Evolutionary conservation across 35 echinoderm and acorn worm species (phyloP).

Genomic region (Heliocidaris tuberculata): DNA sequence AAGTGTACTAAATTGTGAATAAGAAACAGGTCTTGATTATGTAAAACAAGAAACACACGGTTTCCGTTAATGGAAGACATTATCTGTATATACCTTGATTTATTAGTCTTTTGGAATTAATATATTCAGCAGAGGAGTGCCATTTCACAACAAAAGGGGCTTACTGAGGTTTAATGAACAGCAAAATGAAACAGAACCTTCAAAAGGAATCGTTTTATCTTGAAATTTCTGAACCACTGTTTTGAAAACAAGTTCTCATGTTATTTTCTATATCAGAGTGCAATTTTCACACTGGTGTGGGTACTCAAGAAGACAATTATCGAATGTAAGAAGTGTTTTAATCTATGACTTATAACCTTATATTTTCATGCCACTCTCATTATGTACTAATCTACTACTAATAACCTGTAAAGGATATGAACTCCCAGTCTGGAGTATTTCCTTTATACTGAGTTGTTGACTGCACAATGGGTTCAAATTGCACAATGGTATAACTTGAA

Average conservation of each 20-base stretch:
- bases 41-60: neutral
- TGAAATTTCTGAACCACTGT: neutral
- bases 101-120: neutral
- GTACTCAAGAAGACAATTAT: neutral
- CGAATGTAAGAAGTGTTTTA: neutral
- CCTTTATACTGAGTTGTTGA: neutral
- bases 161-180: too few species aligned
- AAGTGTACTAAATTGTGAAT: too few species aligned
- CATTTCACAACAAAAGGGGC: too few species aligned
- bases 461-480: neutral
- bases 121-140: neutral
- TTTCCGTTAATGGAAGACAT: neutral
- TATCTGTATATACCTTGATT: neutral
- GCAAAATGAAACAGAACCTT: neutral
- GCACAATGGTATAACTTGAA: neutral
- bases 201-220: neutral
- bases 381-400: neutral
- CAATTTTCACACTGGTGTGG: too few species aligned
- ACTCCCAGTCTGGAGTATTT: neutral
- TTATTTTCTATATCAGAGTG: neutral
- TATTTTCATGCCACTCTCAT: neutral
- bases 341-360: neutral
- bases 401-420: neutral
- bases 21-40: neutral
- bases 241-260: neutral